Conservation (phyloP, 1,140 invertebrate genomes). For the Diorhabda elongata region DNA sequence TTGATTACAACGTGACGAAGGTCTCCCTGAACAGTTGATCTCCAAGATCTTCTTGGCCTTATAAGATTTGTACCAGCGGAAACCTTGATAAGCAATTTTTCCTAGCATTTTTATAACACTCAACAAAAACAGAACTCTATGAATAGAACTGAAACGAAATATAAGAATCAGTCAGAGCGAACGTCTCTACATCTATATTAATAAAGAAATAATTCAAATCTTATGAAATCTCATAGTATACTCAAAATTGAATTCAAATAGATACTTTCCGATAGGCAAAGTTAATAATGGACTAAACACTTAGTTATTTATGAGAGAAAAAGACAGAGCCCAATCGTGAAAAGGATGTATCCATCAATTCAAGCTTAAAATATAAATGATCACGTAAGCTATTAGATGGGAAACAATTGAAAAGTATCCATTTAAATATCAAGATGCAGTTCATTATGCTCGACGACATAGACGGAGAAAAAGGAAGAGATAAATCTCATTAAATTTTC, state of each 20-base stretch:
- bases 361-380: conserved; percentile 18
- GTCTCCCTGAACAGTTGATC: no score
- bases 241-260: not conserved
- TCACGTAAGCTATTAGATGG: conserved; percentile 19
- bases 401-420: conserved; percentile 16
- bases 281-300: not conserved
- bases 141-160: no score
- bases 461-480: not conserved
- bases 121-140: no score
- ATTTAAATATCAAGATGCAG: conserved; percentile 16
- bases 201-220: no score
- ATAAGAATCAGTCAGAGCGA: no score
- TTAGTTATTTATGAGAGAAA: not conserved
- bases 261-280: not conserved
- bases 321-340: conserved; percentile 9
- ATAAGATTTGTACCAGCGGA: no score
- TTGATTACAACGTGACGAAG: no score
- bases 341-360: not conserved
- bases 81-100: no score
- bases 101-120: no score
- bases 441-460: conserved; percentile 11
- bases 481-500: no score
- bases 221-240: not conserved
- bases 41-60: no score
- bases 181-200: no score